Base-by-base conservation (phyloP, 2,113 vertebrate genomes). In the Alosa alosa region DNA sequence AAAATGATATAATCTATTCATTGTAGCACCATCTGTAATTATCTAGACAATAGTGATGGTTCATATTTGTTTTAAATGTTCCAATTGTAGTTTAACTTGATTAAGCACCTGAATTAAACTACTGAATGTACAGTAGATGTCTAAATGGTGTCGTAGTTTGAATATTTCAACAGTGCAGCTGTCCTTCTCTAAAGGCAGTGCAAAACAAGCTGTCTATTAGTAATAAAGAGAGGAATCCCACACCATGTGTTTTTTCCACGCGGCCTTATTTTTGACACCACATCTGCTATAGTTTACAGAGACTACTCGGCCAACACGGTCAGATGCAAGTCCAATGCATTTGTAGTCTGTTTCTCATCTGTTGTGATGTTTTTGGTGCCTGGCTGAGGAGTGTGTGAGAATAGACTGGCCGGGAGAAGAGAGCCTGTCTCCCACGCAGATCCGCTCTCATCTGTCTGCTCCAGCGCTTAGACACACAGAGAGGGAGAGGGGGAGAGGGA, bases 401-500 rank as follows among this genome's bases (percentile, higher is more conserved):
- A 57, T 57, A 57, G 55, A 20, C 55, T 11, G 9, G 10, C 17
- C 18, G 5, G 55, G 55, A 20, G 18, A 20, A 6, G 55, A 57
- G 18, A 60, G 55, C 22, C 55, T 60, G 64, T 78, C 72, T 78
- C 72, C 72, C 72, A 78, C 72, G 72, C 72, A 78, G 31, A 78
- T 39, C 72, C 15, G 36, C 72, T 78, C 72, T 78, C 72, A 78
- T 39, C 72, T 78, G 72, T 78, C 72, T 78, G 72, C 72, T 39
- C 15, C 72, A 41, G 72, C 72, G 6, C 11, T 78, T 41, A 36
- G 31, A 78, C 39, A 36, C 25, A 78, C 72, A 78, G 72, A 90
- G 90, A 91, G 87, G 81, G 86, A 84, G 85, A 57, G 31, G 31
- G 31, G 1, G 31, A 31, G 31, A 1, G 1, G 1, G 31, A 31